These are phyloP conservation scores for Dendrolimus houi DNA, from an alignment of 2,888 invertebrate genomes.

Conservation along the genomic window DNA sequence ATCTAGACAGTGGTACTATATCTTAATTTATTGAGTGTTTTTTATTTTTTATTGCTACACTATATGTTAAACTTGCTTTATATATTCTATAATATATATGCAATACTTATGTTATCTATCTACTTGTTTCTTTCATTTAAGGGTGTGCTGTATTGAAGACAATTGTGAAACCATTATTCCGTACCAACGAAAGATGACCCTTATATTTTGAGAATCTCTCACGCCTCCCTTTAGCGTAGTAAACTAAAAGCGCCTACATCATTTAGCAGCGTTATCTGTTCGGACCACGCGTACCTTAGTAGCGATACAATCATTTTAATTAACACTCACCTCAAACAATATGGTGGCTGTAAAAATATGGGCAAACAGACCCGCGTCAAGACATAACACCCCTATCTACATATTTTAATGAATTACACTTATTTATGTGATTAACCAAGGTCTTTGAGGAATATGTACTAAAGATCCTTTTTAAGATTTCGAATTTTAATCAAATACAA, in stretches of 20 bases:
- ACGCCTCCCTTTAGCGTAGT: neutral
- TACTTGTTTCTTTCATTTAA: no score
- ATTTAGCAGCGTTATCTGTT: slow-evolving; percentile 17
- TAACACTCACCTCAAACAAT: slow-evolving; percentile 43
- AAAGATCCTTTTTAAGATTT: no score
- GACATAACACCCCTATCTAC: slow-evolving; percentile 10
- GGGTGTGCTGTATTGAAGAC: no score
- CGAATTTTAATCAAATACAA: no score
- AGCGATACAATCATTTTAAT: slow-evolving; percentile 47
- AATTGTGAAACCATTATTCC: no score
- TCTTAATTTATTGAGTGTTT: no score
- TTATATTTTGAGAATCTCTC: neutral
- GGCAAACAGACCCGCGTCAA: slow-evolving; percentile 15
- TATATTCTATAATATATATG: no score
- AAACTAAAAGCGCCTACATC: neutral
- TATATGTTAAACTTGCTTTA: no score
- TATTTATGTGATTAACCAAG: slow-evolving; percentile 6
- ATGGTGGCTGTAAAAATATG: slow-evolving; percentile 35
- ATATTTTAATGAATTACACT: slow-evolving; percentile 3
- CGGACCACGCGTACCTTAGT: slow-evolving; percentile 41
- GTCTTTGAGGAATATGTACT: neutral
- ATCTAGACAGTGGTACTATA: no score
- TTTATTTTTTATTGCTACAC: no score
- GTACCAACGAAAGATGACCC: neutral
- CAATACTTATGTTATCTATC: no score